These are phyloP conservation scores for Clinocottus analis DNA, from an alignment of 2,113 vertebrate genomes.

Conservation along the genomic window DNA sequence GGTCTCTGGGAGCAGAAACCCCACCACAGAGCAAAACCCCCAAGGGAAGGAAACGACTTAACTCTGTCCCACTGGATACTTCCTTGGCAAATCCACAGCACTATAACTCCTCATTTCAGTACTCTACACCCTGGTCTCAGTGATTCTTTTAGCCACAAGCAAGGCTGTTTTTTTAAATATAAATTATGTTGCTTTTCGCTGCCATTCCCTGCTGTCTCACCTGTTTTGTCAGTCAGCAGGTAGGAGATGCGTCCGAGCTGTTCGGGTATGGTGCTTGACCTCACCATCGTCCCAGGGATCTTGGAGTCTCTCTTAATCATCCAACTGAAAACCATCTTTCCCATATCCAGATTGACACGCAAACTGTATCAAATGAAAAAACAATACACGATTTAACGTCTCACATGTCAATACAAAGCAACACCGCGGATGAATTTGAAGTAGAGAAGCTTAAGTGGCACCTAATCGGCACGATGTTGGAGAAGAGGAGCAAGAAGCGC, in stretches of 20 bases:
- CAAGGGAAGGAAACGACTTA: constrained; percentile 58
- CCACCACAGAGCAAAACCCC: constrained; percentile 40
- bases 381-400: not conserved
- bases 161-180: fast-evolving
- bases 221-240: constrained; percentile 97
- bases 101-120: constrained; percentile 47
- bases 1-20: constrained; percentile 51
- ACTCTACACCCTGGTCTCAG: constrained; percentile 1
- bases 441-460: constrained; percentile 50
- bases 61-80: constrained; percentile 45
- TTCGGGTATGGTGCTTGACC: constrained; percentile 96
- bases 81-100: constrained; percentile 50
- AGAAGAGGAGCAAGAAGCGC: constrained; percentile 95
- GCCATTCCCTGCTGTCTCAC: constrained; percentile 71
- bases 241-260: constrained; percentile 98
- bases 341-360: constrained; percentile 98
- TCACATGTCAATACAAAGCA: not conserved
- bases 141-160: constrained; percentile 13
- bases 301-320: constrained; percentile 97
- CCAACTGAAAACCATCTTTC: constrained; percentile 99
- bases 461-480: constrained; percentile 98
- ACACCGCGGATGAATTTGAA: not conserved
- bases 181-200: not conserved
- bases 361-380: constrained; percentile 78
- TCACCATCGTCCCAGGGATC: constrained; percentile 95